These are phyloP conservation scores for Calidris pugnax DNA, from an alignment of 2,113 vertebrate species.

Conservation along the genomic window DNA sequence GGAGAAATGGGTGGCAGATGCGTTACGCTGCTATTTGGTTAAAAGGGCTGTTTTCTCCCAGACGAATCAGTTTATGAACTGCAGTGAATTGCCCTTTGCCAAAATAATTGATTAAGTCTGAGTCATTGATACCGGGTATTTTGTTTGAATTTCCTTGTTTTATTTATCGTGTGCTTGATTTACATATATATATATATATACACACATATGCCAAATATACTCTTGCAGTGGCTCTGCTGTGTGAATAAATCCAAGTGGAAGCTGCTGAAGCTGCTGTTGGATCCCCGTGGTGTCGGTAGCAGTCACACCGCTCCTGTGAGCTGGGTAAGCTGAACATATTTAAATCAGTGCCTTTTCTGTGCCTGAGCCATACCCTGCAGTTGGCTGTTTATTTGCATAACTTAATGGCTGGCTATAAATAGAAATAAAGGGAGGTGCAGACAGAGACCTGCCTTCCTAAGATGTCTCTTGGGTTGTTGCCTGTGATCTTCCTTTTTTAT, in stretches of 20 bases:
- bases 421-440: slow-evolving; percentile 75
- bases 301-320: neutral
- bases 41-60: neutral
- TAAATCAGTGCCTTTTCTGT: neutral
- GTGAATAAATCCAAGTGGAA: neutral
- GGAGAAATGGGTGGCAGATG: slow-evolving; percentile 1
- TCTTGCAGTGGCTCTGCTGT: neutral
- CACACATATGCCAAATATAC: neutral
- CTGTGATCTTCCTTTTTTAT: neutral
- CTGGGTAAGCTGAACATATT: neutral
- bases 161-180: neutral
- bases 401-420: slow-evolving; percentile 63
- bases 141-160: neutral
- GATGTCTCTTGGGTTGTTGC: slow-evolving; percentile 60
- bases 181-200: neutral
- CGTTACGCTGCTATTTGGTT: neutral
- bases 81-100: neutral
- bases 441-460: slow-evolving; percentile 64
- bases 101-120: neutral
- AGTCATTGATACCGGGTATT: neutral
- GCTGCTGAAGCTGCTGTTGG: neutral
- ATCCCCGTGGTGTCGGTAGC: neutral
- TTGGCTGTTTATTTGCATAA: slow-evolving; percentile 42
- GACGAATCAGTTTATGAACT: neutral
- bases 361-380: neutral